Evolutionary conservation across 2,113 vertebrate species (phyloP).

Genomic region (Oreochromis spilurus): DNA sequence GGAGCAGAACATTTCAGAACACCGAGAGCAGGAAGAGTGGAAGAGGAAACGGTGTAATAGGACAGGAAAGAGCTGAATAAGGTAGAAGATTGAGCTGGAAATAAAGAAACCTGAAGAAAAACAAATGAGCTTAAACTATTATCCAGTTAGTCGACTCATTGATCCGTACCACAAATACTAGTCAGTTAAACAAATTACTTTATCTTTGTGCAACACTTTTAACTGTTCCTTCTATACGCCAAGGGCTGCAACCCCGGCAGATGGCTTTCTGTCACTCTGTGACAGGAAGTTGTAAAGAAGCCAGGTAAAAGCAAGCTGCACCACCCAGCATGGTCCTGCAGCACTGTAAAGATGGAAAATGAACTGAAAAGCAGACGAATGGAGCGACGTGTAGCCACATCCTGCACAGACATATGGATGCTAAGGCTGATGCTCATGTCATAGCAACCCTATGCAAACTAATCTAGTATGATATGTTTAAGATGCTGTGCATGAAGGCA

Average conservation of each 20-base stretch:
- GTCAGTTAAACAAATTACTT: not conserved
- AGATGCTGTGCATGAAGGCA: not conserved
- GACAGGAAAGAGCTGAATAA: not conserved
- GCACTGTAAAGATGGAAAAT: not conserved
- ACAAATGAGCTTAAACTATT: not conserved
- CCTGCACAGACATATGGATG: not conserved
- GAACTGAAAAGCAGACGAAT: not conserved
- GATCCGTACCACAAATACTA: not conserved
- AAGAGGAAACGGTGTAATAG: not conserved
- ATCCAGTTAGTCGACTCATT: not conserved
- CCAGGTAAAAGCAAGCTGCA: not conserved
- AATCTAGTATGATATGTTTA: not conserved
- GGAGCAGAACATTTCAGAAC: constrained; percentile 31
- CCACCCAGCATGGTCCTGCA: not conserved
- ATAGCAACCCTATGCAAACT: not conserved
- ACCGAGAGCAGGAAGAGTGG: not conserved
- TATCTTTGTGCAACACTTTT: not conserved
- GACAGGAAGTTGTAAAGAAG: not conserved
- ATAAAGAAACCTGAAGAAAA: not conserved
- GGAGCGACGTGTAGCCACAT: not conserved
- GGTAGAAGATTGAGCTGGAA: not conserved
- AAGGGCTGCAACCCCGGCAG: not conserved
- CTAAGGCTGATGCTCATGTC: not conserved
- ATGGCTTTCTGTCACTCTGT: not conserved
- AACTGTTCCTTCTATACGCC: not conserved